These are phyloP conservation scores for Lagocephalus sceleratus DNA, from an alignment of 2,797 vertebrate genomes.

Conservation along the genomic window DNA sequence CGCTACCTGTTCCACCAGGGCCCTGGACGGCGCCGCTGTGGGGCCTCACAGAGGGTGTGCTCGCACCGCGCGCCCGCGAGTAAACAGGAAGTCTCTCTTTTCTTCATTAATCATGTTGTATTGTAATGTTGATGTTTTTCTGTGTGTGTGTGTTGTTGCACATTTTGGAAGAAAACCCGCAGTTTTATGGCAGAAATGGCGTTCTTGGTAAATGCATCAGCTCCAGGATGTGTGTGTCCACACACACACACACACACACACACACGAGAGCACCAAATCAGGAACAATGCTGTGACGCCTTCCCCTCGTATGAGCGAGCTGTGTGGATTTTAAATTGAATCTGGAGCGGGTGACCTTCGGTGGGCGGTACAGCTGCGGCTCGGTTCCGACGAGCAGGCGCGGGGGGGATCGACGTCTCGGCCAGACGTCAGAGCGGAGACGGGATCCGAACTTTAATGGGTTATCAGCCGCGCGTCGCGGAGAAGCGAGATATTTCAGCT, in stretches of 20 bases:
- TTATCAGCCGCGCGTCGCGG: neutral
- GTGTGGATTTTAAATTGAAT: too few species aligned
- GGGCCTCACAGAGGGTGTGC: slow-evolving; percentile 16
- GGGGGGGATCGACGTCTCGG: too few species aligned
- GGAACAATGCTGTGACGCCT: too few species aligned
- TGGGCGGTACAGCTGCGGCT: too few species aligned
- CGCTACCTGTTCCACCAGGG: slow-evolving; percentile 45
- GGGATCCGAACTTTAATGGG: slow-evolving; percentile 4
- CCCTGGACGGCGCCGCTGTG: slow-evolving; percentile 52
- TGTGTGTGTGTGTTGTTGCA: slow-evolving; percentile 6
- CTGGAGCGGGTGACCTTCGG: too few species aligned
- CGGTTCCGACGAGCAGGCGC: too few species aligned
- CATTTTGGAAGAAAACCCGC: slow-evolving; percentile 9
- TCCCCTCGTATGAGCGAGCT: too few species aligned
- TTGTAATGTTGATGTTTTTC: slow-evolving; percentile 6
- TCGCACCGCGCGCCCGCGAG: slow-evolving; percentile 5
- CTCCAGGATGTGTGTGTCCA: too few species aligned
- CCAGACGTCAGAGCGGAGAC: slow-evolving; percentile 8
- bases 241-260: too few species aligned
- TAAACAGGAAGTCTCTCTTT: slow-evolving; percentile 2
- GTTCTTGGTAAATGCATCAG: too few species aligned
- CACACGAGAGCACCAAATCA: too few species aligned
- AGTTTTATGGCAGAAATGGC: too few species aligned
- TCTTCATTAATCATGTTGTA: neutral
- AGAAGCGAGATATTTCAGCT: neutral